Conservation (phyloP, 2,797 vertebrate species). For the Glyptemys insculpta region DNA sequence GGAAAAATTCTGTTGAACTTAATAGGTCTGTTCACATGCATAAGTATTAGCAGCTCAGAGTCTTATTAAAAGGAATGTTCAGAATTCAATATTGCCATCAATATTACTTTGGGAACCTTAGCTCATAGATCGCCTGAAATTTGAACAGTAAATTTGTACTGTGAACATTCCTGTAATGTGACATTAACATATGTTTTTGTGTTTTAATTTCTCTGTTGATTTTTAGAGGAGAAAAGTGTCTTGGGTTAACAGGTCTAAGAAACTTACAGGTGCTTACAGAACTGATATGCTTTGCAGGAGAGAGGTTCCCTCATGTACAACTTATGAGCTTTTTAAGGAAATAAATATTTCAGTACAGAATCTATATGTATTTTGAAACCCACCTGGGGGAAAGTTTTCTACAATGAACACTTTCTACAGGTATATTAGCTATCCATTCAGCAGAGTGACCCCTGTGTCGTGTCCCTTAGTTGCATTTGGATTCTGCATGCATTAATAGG, state of each 20-base stretch:
- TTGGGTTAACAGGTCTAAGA: not conserved
- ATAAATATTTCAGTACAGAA: not conserved
- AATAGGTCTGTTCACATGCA: not conserved
- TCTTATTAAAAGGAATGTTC: not conserved
- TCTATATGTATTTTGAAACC: not conserved
- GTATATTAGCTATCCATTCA: not conserved
- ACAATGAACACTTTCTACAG: not conserved
- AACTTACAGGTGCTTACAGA: not conserved
- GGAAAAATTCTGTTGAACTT: not conserved
- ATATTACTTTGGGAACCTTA: not conserved
- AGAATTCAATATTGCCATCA: not conserved
- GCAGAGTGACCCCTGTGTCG: not conserved
- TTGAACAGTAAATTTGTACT: not conserved
- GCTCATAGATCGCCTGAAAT: not conserved
- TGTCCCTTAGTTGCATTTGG: not conserved
- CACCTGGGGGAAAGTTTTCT: not conserved
- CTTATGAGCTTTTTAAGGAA: not conserved
- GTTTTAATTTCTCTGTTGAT: not conserved
- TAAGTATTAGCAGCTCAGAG: not conserved
- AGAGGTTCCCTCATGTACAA: not conserved
- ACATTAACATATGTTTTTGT: not conserved
- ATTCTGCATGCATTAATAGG: not conserved
- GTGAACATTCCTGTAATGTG: not conserved
- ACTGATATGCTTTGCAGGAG: not conserved
- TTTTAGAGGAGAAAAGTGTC: not conserved